These are phyloP conservation scores for Cabera pusaria DNA, from an alignment of 2,888 invertebrate genomes.

Conservation along the genomic window DNA sequence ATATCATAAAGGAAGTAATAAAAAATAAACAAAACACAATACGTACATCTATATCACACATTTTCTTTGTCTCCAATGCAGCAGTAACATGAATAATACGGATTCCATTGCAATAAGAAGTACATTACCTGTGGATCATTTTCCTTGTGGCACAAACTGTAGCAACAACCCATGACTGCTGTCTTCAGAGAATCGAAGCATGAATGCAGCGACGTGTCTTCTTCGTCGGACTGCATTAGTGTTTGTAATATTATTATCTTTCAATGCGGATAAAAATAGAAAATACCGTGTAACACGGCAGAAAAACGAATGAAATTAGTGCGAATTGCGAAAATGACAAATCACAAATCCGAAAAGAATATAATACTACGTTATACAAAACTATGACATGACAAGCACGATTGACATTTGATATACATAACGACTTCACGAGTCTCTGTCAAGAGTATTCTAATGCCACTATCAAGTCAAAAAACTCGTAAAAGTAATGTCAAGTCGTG, in stretches of 20 bases:
- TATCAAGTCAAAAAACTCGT: no score
- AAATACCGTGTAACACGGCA: slow-evolving; percentile 57
- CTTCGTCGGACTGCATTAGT: slow-evolving; percentile 77
- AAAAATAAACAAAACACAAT: slow-evolving; percentile 4
- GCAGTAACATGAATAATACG: no score
- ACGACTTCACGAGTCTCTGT: no score
- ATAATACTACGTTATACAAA: no score
- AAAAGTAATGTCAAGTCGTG: no score
- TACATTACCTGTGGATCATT: slow-evolving; percentile 85
- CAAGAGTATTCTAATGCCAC: no score
- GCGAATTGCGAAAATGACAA: slow-evolving; percentile 14
- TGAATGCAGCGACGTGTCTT: slow-evolving; percentile 73
- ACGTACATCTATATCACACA: slow-evolving; percentile 14
- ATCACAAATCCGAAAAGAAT: no score
- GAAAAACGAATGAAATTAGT: slow-evolving; percentile 28
- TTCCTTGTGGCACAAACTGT: slow-evolving; percentile 89
- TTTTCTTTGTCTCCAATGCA: slow-evolving; percentile 9
- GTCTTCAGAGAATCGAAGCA: slow-evolving; percentile 75
- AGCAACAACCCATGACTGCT: slow-evolving; percentile 87
- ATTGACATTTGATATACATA: no score
- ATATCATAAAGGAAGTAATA: no score
- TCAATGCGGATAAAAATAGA: slow-evolving; percentile 70
- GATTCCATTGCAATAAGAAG: slow-evolving; percentile 19
- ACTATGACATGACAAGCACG: no score
- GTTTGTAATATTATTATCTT: slow-evolving; percentile 64